Percentiles rank a stretch among this genome's conserved stretches.
These are phyloP conservation scores for Labroides dimidiatus DNA, from an alignment of 2,797 vertebrate genomes.

Conservation along the genomic window DNA sequence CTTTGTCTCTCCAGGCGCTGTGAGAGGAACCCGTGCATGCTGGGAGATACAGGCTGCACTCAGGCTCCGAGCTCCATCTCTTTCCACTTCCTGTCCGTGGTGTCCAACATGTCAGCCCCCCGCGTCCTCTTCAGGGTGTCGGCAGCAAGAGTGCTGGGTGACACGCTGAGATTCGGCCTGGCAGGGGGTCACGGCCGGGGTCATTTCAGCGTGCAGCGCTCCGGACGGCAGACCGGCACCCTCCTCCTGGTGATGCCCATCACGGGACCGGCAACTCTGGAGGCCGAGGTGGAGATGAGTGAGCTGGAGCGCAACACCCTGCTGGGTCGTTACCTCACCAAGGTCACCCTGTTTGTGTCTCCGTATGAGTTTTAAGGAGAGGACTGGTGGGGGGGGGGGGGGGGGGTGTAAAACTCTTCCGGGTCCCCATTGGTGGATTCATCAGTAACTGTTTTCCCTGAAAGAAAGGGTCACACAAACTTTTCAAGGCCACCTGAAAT, in stretches of 20 bases:
- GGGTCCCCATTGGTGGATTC: too few species aligned
- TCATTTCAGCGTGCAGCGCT: constrained; percentile 82
- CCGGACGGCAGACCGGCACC: constrained; percentile 82
- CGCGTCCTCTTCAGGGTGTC: constrained; percentile 87
- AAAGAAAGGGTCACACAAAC: too few species aligned
- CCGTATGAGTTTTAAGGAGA: constrained; percentile 51
- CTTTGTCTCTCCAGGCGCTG: constrained; percentile 82
- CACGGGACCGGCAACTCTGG: constrained; percentile 80
- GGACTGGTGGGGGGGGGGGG: too few species aligned
- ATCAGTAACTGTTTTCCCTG: too few species aligned
- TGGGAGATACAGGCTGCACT: constrained; percentile 81
- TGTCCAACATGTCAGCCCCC: constrained; percentile 86
- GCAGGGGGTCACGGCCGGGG: constrained; percentile 66
- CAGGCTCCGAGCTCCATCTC: constrained; percentile 87
- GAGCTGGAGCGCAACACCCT: constrained; percentile 81
- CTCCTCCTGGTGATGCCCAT: constrained; percentile 84
- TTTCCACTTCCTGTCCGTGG: constrained; percentile 88
- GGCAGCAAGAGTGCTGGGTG: constrained; percentile 78
- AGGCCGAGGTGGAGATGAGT: constrained; percentile 90
- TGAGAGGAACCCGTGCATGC: constrained; percentile 87
- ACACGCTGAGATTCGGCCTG: constrained; percentile 87
- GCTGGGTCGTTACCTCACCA: constrained; percentile 89
- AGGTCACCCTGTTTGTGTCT: constrained; percentile 86
- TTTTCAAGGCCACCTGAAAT: too few species aligned
- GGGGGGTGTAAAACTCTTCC: too few species aligned